Evolutionary conservation across 2,888 invertebrate species (phyloP), one percentile per base, ranked within the genome.

Genomic region (Acrobasis repandana): DNA sequence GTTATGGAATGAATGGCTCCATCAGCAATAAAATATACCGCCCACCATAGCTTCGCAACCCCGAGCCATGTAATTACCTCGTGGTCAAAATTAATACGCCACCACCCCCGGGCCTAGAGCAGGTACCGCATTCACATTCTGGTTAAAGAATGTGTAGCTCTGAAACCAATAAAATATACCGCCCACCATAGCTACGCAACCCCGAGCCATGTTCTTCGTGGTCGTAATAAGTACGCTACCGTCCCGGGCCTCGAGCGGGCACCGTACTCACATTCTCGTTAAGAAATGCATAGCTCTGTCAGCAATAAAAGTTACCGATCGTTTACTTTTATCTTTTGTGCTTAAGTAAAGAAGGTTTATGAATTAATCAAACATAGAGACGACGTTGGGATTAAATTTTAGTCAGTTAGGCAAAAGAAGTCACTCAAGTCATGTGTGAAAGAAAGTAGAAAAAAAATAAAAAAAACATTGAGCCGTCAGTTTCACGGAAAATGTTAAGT

Each of bases 261-360:
- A 28, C 28, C 28, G 28, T 28, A 14, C 54, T 16, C 54, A 43
- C 54, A 36, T 38, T 38, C 54, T 54, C 54, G 38, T 38, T 54
- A 38, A 54, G 54, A 54, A 43, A 38, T 38, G 54, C 18, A 15
- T 43, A 20, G 36, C 43, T 43, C n/a, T 3, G 33, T 16, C 36
- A 11, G 16, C n/a, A 11, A 18, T 49, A 49, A 18, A 18, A 20
- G 11, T 18, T 18, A 20, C 11, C 49, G 49, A 49, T 49, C 16
- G 14, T 49, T 49, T 10, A 10, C 18, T 49, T 18, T 49, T 20
- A 50, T 50, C 14, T 28, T 18, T 18, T 28, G 14, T 50, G 8
- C 50, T 14, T n/a, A 50, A 10, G 20, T 11, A 8, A 50, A 50
- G 48, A 16, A 18, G 15, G 10, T 47, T 47, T 4, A 47, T 5